A percentile compares a stretch with the other conserved stretches of the same genome.
phyloP scores from a whole-genome alignment of 1,140 invertebrate species.

The Drosophila melanogaster region Release_6_plus_ISO1_MT NT_033777.3:7619001-7619500 shows the following conservation, averaged over 20 bases:
- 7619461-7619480: slow-evolving; percentile 31
- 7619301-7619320: slow-evolving; percentile 12
- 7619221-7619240: slow-evolving; percentile 15
- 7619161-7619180: slow-evolving; percentile 50
- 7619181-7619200: slow-evolving; percentile 48
- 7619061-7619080: too few species aligned
- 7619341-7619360: slow-evolving; percentile 80
- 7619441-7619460: slow-evolving; percentile 19
- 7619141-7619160: slow-evolving; percentile 9
- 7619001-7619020: too few species aligned
- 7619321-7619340: slow-evolving; percentile 61
- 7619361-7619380: slow-evolving; percentile 82
- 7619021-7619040: too few species aligned
- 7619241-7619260: slow-evolving; percentile 13
- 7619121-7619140: not conserved
- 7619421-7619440: slow-evolving; percentile 62
- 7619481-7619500: slow-evolving; percentile 20
- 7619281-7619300: slow-evolving; percentile 4
- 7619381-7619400: slow-evolving; percentile 82
- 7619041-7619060: too few species aligned
- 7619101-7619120: slow-evolving; percentile 12
- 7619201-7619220: slow-evolving; percentile 45
- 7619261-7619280: slow-evolving; percentile 1
- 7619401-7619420: slow-evolving; percentile 82
- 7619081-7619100: not conserved